These are phyloP conservation scores for Coleophora flavipennella DNA, from an alignment of 2,888 invertebrate genomes.

Conservation along the genomic window DNA sequence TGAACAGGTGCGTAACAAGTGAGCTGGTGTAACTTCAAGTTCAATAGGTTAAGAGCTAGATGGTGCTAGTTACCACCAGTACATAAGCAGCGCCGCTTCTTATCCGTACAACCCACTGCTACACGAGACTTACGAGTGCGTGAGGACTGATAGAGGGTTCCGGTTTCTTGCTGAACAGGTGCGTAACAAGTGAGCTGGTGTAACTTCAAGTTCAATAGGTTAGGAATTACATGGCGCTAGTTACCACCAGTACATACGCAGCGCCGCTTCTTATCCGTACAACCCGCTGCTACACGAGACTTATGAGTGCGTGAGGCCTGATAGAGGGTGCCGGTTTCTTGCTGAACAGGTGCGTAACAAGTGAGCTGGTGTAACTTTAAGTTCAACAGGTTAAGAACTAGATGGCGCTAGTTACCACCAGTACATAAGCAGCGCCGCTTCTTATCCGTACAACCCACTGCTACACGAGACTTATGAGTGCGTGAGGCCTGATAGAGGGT, in stretches of 20 bases:
- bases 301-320: constrained; percentile 84
- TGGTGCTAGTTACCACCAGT: too few relatives aligned
- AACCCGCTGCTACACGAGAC: constrained; percentile 24
- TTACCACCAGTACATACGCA: not conserved
- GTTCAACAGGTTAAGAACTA: too few relatives aligned
- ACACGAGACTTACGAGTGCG: not conserved
- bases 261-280: not conserved
- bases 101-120: not conserved
- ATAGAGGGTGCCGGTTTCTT: constrained; percentile 83
- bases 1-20: not conserved
- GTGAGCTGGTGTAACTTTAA: too few relatives aligned
- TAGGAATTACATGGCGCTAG: not conserved
- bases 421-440: too few relatives aligned
- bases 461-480: not conserved
- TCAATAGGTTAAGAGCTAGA: constrained; percentile 74
- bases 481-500: not conserved
- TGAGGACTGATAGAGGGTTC: not conserved
- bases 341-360: constrained; percentile 80
- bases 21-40: not conserved
- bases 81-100: too few relatives aligned
- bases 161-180: not conserved
- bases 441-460: not conserved
- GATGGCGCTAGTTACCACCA: too few relatives aligned
- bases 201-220: too few relatives aligned
- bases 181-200: too few relatives aligned